Evolutionary conservation across 1,140 invertebrate genomes (phyloP).

Genomic region (Sycobia sp.): DNA sequence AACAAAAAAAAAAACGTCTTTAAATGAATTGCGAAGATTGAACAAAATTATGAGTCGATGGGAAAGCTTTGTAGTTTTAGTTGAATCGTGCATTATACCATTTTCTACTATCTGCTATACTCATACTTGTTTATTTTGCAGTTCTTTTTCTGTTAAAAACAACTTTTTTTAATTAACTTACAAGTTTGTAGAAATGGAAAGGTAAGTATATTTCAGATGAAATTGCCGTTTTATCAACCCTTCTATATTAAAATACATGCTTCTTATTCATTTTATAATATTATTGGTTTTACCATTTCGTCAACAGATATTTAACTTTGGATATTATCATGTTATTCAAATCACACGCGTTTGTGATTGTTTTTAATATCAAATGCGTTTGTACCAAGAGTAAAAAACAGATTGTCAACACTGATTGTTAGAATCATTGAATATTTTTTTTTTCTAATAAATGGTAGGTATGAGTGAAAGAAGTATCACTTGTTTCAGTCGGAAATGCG

Average conservation of each 20-base stretch:
- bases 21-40: conserved; percentile 22
- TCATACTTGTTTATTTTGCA: conserved; percentile 20
- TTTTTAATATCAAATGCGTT: conserved; percentile 34
- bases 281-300: conserved; percentile 28
- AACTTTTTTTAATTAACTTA: background rate
- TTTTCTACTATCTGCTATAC: conserved; percentile 29
- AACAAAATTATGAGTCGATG: conserved; percentile 30
- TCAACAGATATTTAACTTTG: conserved; percentile 14
- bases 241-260: conserved; percentile 19
- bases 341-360: conserved; percentile 33
- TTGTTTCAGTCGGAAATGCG: conserved; percentile 17
- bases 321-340: conserved; percentile 24
- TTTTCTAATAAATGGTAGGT: conserved; percentile 29
- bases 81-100: conserved; percentile 28
- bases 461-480: conserved; percentile 31
- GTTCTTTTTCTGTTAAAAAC: conserved; percentile 4
- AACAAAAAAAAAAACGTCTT: conserved; percentile 20
- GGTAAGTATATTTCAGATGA: conserved; percentile 32
- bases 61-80: conserved; percentile 36
- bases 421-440: conserved; percentile 26
- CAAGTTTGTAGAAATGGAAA: conserved; percentile 21
- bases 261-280: conserved; percentile 24
- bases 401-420: conserved; percentile 28
- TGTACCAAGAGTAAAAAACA: conserved; percentile 30
- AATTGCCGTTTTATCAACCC: conserved; percentile 21